A percentile compares a stretch with the other conserved stretches of the same genome.
phyloP scores from a whole-genome alignment of 2,113 vertebrate genomes.

The Megaleporinus macrocephalus region DNA sequence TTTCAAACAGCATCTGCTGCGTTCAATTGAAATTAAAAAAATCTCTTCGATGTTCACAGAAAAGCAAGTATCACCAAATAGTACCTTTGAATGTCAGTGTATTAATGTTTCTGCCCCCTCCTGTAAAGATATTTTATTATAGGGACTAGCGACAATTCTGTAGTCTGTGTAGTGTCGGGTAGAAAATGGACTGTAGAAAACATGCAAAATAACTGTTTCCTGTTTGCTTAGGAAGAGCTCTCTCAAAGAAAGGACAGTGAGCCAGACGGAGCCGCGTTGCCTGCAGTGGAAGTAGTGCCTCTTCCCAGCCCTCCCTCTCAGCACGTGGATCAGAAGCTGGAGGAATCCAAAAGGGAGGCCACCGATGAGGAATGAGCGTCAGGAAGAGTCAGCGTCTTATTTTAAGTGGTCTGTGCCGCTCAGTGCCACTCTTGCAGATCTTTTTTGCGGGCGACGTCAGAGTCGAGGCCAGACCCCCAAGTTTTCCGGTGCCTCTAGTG shows the following conservation, averaged over 20 bases:
- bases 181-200: not conserved
- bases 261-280: conserved; percentile 68
- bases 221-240: conserved; percentile 73
- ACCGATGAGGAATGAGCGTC: conserved; percentile 78
- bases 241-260: conserved; percentile 73
- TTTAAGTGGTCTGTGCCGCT: conserved; percentile 39
- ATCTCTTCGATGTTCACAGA: too few species aligned
- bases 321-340: conserved; percentile 71
- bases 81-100: too few species aligned
- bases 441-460: not conserved
- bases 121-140: too few species aligned
- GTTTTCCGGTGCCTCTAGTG: conserved; percentile 70
- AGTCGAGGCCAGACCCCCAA: conserved; percentile 41
- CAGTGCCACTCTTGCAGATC: conserved; percentile 31
- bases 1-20: too few species aligned
- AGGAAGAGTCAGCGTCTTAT: conserved; percentile 39
- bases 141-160: too few species aligned
- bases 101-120: too few species aligned
- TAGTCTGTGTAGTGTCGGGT: not conserved
- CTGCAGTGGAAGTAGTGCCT: conserved; percentile 63
- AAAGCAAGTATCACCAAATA: too few species aligned
- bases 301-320: conserved; percentile 71
- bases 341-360: conserved; percentile 76
- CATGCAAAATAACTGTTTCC: not conserved
- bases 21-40: too few species aligned